These are phyloP conservation scores for Podilymbus podiceps DNA, from an alignment of 2,113 vertebrate species.

Conservation along the genomic window DNA sequence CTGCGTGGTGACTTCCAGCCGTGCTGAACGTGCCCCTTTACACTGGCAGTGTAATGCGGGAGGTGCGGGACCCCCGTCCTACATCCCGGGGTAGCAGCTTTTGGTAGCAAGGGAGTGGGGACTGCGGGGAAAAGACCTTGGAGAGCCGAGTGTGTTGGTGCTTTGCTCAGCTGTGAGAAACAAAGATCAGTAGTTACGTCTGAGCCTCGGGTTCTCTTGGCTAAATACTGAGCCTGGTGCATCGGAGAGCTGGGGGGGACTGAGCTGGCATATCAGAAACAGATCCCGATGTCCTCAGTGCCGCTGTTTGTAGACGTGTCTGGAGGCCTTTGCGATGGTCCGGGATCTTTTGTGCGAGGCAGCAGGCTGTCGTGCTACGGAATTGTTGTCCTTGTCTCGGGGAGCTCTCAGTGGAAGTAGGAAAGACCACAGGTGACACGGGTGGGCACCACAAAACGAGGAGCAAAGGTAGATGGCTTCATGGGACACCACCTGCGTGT, in stretches of 20 bases:
- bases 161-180: not conserved
- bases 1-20: not conserved
- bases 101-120: not conserved
- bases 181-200: not conserved
- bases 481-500: not conserved
- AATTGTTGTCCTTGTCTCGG: fast-evolving
- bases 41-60: not conserved
- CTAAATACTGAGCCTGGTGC: not conserved
- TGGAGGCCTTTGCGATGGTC: not conserved
- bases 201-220: not conserved
- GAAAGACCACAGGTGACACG: not conserved
- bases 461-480: not conserved
- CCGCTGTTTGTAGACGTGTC: not conserved
- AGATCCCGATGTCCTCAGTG: not conserved
- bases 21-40: fast-evolving
- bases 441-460: not conserved
- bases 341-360: fast-evolving
- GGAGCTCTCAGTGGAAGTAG: not conserved
- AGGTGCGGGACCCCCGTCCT: not conserved
- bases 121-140: not conserved
- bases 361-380: fast-evolving
- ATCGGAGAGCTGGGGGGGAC: not conserved
- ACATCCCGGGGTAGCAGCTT: not conserved
- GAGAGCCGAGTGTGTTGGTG: not conserved
- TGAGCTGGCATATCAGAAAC: not conserved